phyloP scores from a whole-genome alignment of 2,888 invertebrate genomes.

The Synergus gifuensis region DNA sequence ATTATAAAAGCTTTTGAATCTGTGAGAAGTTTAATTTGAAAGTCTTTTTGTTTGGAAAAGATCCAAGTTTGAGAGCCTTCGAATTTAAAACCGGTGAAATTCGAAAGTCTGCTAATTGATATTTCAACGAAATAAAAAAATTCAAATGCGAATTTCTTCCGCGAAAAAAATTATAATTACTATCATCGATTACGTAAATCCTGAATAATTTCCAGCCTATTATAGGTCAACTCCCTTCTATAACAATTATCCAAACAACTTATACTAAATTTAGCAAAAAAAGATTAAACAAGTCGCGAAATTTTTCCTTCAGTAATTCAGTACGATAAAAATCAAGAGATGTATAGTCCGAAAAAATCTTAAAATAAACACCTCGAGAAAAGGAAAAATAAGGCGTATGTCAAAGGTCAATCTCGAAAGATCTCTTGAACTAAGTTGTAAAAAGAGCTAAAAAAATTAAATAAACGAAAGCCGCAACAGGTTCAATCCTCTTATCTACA shows the following conservation, averaged over 20 bases:
- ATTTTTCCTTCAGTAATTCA: conserved; percentile 6
- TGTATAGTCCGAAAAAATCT: conserved; percentile 9
- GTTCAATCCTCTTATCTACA: not conserved
- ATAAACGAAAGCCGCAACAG: conserved; percentile 10
- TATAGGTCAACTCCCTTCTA: conserved; percentile 16
- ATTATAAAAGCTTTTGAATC: not conserved
- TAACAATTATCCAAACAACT: conserved; percentile 18
- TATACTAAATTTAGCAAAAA: conserved; percentile 25
- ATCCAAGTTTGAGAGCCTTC: not conserved
- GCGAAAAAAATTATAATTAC: not conserved
- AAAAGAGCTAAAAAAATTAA: not conserved
- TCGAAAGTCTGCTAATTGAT: not conserved
- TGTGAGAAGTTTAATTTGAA: not conserved
- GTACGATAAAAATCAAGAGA: conserved; percentile 23
- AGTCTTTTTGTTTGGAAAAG: not conserved
- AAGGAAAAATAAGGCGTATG: conserved; percentile 33
- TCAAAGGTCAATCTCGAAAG: conserved; percentile 28
- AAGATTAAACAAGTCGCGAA: not conserved
- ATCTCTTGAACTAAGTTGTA: conserved; percentile 23
- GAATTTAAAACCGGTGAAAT: not conserved
- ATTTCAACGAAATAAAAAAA: no score
- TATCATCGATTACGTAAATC: conserved; percentile 21
- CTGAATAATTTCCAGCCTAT: conserved; percentile 34
- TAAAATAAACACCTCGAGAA: conserved; percentile 16
- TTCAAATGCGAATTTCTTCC: no score